phyloP scores from a whole-genome alignment of 2,797 vertebrate genomes.

The Intellagama lesueurii region DNA sequence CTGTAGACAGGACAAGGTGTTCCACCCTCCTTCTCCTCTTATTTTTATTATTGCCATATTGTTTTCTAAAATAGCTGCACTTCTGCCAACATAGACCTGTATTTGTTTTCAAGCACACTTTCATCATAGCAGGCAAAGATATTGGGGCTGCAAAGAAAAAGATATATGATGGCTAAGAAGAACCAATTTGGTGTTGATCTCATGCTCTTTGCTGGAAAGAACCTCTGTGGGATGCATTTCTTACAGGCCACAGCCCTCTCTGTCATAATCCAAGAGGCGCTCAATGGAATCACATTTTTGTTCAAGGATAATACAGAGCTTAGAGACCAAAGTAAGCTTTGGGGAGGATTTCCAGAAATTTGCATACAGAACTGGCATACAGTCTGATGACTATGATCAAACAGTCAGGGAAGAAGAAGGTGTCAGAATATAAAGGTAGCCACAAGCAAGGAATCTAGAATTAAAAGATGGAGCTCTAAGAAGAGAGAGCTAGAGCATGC shows the following conservation, averaged over 20 bases:
- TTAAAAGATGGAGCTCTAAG: neutral
- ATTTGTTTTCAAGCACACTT: neutral
- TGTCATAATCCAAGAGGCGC: neutral
- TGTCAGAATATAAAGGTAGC: neutral
- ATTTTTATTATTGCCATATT: neutral
- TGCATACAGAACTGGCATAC: neutral
- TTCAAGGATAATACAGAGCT: neutral
- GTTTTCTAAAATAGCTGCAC: neutral
- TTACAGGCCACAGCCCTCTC: too few species aligned
- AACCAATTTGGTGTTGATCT: neutral
- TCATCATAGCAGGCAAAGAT: too few species aligned
- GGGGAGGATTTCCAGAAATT: neutral
- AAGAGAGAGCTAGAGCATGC: neutral
- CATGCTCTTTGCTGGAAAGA: neutral
- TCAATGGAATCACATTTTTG: neutral
- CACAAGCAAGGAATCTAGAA: neutral
- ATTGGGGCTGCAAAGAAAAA: neutral
- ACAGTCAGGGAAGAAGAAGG: neutral
- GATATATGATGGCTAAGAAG: neutral
- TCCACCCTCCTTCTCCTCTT: neutral
- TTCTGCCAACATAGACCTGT: neutral
- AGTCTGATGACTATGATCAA: neutral
- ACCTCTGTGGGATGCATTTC: neutral
- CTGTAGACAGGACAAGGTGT: neutral
- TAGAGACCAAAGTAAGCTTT: conserved; percentile 2